Evolutionary conservation across 2,113 vertebrate genomes (phyloP).

Genomic region (Labeo catla): DNA sequence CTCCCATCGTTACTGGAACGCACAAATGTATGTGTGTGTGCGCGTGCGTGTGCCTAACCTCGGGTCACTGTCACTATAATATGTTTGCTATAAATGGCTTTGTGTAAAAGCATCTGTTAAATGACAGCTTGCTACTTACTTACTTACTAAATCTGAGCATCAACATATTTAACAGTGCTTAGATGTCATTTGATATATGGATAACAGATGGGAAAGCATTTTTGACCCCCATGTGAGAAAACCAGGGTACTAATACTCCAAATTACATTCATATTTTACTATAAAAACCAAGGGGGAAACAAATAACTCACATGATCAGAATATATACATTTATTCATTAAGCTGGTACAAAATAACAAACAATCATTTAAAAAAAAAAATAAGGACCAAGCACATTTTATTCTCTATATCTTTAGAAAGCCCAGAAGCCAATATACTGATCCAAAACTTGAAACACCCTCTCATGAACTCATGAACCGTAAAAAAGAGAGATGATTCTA

Average conservation of each 20-base stretch:
- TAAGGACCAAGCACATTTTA: not conserved
- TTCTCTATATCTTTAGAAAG: not conserved
- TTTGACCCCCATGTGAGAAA: not conserved
- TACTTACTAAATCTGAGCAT: not conserved
- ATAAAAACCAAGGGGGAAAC: not conserved
- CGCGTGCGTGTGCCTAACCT: not conserved
- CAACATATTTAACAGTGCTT: conserved; percentile 15
- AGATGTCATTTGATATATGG: not conserved
- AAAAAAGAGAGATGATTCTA: not conserved
- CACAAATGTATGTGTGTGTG: not conserved
- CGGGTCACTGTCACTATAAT: not conserved
- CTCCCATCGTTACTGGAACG: too few relatives aligned
- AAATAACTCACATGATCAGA: not conserved
- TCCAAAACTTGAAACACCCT: not conserved
- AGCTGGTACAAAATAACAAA: too few relatives aligned
- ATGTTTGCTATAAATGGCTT: not conserved
- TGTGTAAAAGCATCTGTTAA: not conserved
- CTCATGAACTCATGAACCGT: too few relatives aligned
- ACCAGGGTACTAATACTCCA: not conserved
- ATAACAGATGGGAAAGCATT: conserved; percentile 9
- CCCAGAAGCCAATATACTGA: not conserved
- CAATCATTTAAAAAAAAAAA: not conserved
- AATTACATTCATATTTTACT: not conserved
- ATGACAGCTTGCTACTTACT: conserved; percentile 14
- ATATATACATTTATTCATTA: not conserved